Base-by-base conservation (phyloP, 2,888 invertebrate species). In the Galeopsomyia nigrocyanea region DNA sequence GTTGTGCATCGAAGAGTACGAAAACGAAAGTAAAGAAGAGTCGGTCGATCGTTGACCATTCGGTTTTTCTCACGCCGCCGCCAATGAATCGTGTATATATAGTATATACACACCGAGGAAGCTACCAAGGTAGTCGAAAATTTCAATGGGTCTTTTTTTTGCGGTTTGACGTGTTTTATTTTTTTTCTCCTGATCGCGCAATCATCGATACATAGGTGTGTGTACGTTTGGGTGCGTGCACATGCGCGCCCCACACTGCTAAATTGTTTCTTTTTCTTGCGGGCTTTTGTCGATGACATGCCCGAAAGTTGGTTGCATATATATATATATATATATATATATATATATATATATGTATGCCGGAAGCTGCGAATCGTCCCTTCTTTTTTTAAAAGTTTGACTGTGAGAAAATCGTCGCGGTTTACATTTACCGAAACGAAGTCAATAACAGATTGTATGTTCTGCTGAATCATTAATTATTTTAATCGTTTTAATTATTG, bases 291-390 rank as follows among this genome's bases (percentile, higher is more conserved):
- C 22, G 64, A 53, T 53, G 64, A 64, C 64, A 16, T n/a, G 6
- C 13, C 17, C 31, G 22, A 6, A 47, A 31, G 62, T 49, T 39
- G 13, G 2, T 10, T 39, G 39, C 7, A 13, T 39, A 39, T 39
- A 39, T 13, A 39, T 39, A 39, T 31, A 31, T n/a, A n/a, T n/a
- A n/a, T n/a, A n/a, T n/a, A n/a, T n/a, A n/a, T n/a, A n/a, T n/a
- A n/a, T n/a, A n/a, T n/a, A n/a, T n/a, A n/a, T n/a, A n/a, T n/a
- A n/a, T n/a, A n/a, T n/a, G n/a, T n/a, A n/a, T n/a, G n/a, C 68
- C 68, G 68, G 68, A 68, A 68, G 68, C 68, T 68, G 62, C n/a
- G 22, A 31, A 60, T 58, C 58, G 31, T 65, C 21, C 49, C 14
- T 21, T 67, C 58, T 39, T 10, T 39, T 39, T 39, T 3, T 1